These are phyloP conservation scores for Ursus arctos DNA, from an alignment of 2,113 vertebrate species.

Conservation along the genomic window DNA sequence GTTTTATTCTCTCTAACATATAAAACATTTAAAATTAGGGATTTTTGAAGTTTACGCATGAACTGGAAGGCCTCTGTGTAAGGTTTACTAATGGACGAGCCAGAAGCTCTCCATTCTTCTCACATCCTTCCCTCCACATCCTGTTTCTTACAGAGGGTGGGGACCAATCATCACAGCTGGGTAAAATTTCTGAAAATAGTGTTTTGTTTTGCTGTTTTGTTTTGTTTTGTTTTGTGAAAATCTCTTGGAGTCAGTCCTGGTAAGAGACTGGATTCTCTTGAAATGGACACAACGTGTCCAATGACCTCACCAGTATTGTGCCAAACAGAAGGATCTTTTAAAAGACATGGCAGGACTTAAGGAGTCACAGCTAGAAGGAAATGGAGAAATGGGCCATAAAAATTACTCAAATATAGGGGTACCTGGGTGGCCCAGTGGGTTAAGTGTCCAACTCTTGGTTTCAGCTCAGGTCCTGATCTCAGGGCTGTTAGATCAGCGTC, in stretches of 20 bases:
- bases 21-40: background rate
- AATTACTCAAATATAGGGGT: background rate
- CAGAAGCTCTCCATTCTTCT: background rate
- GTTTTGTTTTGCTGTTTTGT: background rate
- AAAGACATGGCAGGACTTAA: background rate
- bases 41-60: background rate
- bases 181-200: background rate
- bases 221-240: background rate
- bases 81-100: background rate
- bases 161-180: background rate
- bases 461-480: background rate
- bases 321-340: background rate
- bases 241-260: background rate
- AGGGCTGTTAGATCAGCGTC: background rate
- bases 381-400: background rate
- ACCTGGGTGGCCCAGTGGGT: background rate
- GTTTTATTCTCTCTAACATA: background rate
- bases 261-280: background rate
- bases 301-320: background rate
- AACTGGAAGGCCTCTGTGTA: background rate
- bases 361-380: background rate
- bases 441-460: background rate
- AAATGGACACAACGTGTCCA: background rate
- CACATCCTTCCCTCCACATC: background rate
- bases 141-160: background rate